Evolutionary conservation across 2,113 vertebrate species (phyloP), one percentile per base, ranked within the genome.

Genomic region (Merops nubicus): DNA sequence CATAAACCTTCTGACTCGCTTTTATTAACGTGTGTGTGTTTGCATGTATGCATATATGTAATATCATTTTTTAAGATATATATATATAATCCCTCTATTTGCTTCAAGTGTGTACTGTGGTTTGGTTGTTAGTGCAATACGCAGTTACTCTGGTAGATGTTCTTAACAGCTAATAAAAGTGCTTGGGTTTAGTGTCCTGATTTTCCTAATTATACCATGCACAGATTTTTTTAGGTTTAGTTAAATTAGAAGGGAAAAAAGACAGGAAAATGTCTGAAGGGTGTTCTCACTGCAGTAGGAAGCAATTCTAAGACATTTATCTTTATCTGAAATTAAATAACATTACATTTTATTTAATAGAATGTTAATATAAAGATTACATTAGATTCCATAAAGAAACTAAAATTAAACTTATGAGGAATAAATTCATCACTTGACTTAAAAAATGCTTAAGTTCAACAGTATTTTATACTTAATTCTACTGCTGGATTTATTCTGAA

Each of bases 401-500:
- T 60, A 48, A 67, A 75, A 50, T 19, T 54, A 23, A 81, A 67
- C 5, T 70, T 56, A 53, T 34, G 11, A 62, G 6, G 50, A 68
- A 63, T 59, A 50, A 89, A 80, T 59, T 67, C 11, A 53, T 56
- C 13, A 4, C 15, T 76, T 83, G 28, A 11, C 33, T 90, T 86
- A n/a, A 76, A 73, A 89, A 76, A 38, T 51, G 29, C 18, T 43
- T 60, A 63, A 77, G 21, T 88, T 83, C 63, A 94, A 5, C 62
- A 29, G 14, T 69, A 56, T 72, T 81, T 93, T 21, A 13, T 31
- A 70, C 19, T 78, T 88, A 47, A 83, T 84, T 88, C 59, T 78
- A 33, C 48, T 72, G 19, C 56, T 85, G 43, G 75, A 67, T 85
- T 95, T 67, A 34, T 95, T 94, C 80, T 80, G 85, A 85, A 90